Conservation (phyloP, 2,113 vertebrate genomes). For the Calidris pugnax region DNA sequence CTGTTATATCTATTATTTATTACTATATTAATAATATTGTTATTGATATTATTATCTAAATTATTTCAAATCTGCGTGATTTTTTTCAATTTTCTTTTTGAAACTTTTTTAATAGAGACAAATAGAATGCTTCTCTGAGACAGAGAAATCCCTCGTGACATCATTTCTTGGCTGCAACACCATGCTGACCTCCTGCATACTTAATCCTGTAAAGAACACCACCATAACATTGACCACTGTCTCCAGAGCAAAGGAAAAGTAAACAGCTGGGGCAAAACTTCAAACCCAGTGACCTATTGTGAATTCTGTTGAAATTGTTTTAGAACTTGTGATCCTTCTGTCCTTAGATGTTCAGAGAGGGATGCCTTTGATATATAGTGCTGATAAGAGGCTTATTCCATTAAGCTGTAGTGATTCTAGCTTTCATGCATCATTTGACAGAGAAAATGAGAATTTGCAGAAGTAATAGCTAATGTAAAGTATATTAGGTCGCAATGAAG, state of each 20-base stretch:
- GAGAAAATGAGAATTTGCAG: slow-evolving; percentile 68
- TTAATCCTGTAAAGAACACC: background rate
- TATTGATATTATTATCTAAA: accelerated
- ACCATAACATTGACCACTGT: background rate
- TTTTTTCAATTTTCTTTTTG: background rate
- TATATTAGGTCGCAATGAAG: slow-evolving; percentile 12
- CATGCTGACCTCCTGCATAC: background rate
- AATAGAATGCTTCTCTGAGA: background rate
- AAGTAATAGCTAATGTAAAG: slow-evolving; percentile 66
- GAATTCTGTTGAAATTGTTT: background rate
- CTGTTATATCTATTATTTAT: background rate
- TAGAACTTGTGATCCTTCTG: background rate
- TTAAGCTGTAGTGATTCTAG: slow-evolving; percentile 57
- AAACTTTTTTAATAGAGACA: background rate
- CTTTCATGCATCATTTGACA: slow-evolving; percentile 69
- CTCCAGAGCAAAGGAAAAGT: background rate
- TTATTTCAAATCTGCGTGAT: background rate
- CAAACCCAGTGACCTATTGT: background rate
- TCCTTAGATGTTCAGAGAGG: slow-evolving; percentile 48
- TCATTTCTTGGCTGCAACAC: background rate
- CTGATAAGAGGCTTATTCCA: slow-evolving; percentile 52
- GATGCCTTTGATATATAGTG: slow-evolving; percentile 30
- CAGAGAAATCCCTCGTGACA: background rate
- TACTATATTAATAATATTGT: background rate
- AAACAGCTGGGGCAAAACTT: background rate